phyloP scores from a whole-genome alignment of 2,888 invertebrate species.

The Cartodere bifasciata region DNA sequence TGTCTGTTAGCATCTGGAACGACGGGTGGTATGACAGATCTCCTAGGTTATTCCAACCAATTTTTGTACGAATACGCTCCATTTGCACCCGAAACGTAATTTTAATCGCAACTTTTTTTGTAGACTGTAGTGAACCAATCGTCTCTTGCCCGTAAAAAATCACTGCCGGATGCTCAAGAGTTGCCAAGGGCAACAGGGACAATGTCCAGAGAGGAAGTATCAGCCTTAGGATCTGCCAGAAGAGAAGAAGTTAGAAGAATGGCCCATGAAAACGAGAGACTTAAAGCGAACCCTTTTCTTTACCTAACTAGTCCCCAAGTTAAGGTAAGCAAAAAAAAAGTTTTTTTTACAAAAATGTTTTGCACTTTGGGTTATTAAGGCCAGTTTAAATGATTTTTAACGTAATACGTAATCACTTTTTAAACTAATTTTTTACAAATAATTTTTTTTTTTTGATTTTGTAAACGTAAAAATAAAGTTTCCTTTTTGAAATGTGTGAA shows the following conservation, averaged over 20 bases:
- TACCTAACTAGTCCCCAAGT: constrained; percentile 96
- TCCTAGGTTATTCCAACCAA: too few relatives aligned
- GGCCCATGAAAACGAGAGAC: constrained; percentile 81
- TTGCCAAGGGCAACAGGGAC: constrained; percentile 67
- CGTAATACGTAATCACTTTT: not conserved
- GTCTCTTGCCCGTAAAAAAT: constrained; percentile 85
- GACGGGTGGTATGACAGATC: too few relatives aligned
- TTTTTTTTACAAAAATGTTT: not conserved
- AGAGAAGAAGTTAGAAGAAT: constrained; percentile 89
- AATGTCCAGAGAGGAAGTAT: constrained; percentile 92
- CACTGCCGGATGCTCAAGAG: constrained; percentile 87
- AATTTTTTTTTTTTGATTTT: not conserved
- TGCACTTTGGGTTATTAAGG: not conserved
- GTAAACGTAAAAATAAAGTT: too few relatives aligned
- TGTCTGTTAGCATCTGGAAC: too few relatives aligned
- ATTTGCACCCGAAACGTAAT: not conserved
- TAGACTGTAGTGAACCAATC: constrained; percentile 69
- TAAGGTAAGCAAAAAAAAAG: constrained; percentile 50
- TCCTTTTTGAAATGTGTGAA: too few relatives aligned
- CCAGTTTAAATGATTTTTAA: not conserved
- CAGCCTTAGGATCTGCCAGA: constrained; percentile 82
- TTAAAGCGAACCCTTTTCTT: constrained; percentile 87
- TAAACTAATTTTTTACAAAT: not conserved
- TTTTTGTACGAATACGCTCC: too few relatives aligned
- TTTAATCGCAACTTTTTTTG: constrained; percentile 19